Conservation (phyloP, 2,888 invertebrate species). For the Xiphydria camelus region DNA sequence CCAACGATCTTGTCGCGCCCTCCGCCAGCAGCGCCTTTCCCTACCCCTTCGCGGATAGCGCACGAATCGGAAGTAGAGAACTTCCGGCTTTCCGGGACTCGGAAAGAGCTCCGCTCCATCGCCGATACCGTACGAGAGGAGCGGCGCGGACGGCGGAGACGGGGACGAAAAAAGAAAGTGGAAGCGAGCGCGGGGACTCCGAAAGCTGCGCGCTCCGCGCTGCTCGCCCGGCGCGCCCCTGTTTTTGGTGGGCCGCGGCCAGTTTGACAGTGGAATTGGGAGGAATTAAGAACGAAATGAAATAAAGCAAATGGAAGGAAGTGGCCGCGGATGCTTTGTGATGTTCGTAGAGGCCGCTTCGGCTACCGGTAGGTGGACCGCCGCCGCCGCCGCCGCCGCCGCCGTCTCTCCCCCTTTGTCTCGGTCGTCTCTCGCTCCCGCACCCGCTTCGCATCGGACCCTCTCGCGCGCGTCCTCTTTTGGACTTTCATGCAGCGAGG, state of each 20-base stretch:
- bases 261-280: slow-evolving; percentile 41
- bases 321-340: slow-evolving; percentile 39
- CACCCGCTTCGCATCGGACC: slow-evolving; percentile 10
- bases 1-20: not conserved
- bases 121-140: too few relatives aligned
- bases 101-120: not conserved
- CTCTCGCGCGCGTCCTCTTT: slow-evolving; percentile 22
- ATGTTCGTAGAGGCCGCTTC: slow-evolving; percentile 36
- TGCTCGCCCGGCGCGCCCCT: slow-evolving; percentile 13
- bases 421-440: slow-evolving; percentile 19
- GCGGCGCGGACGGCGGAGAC: not conserved
- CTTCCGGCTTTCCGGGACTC: too few relatives aligned
- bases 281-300: slow-evolving; percentile 47
- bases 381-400: slow-evolving; percentile 11
- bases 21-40: too few relatives aligned
- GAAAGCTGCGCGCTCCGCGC: slow-evolving; percentile 32
- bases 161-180: not conserved
- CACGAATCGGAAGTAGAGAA: too few relatives aligned
- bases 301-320: slow-evolving; percentile 41
- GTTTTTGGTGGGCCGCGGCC: slow-evolving; percentile 1
- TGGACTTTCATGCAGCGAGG: slow-evolving; percentile 25
- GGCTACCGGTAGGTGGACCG: slow-evolving; percentile 7
- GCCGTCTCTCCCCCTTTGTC: slow-evolving; percentile 2
- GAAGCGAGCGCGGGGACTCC: not conserved
- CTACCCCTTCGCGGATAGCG: too few relatives aligned